A percentile compares a stretch with the other conserved stretches of the same genome.
phyloP scores from a whole-genome alignment of 2,797 vertebrate species.

The Lagorchestes hirsutus region DNA sequence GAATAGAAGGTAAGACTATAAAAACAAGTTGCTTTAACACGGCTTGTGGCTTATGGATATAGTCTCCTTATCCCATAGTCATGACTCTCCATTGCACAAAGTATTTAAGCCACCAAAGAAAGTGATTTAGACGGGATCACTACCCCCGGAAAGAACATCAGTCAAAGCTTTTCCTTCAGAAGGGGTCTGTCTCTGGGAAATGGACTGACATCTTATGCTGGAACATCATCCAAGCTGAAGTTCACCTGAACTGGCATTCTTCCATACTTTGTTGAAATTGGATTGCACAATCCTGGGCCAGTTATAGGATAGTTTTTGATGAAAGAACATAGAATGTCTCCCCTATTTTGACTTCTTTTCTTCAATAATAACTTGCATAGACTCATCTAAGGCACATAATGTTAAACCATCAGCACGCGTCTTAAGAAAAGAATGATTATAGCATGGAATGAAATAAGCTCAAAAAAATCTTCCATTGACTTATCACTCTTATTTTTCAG shows the following conservation, averaged over 20 bases:
- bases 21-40: background rate
- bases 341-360: background rate
- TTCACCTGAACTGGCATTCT: background rate
- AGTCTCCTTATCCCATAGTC: background rate
- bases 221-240: background rate
- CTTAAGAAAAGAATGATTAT: background rate
- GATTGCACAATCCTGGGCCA: background rate
- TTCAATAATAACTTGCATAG: background rate
- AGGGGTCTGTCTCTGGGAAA: background rate
- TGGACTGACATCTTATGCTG: background rate
- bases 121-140: background rate
- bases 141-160: background rate
- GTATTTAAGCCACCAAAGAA: background rate
- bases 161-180: background rate
- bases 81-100: background rate
- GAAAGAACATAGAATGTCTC: background rate
- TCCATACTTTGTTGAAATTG: background rate
- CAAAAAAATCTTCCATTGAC: background rate
- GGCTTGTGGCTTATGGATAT: background rate
- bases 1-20: background rate
- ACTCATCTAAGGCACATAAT: background rate
- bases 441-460: background rate
- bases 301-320: background rate
- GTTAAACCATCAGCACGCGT: background rate
- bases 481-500: background rate